Evolutionary conservation across 2,888 invertebrate species (phyloP), one percentile per base, ranked within the genome.

Genomic region (Penaeus monodon): DNA sequence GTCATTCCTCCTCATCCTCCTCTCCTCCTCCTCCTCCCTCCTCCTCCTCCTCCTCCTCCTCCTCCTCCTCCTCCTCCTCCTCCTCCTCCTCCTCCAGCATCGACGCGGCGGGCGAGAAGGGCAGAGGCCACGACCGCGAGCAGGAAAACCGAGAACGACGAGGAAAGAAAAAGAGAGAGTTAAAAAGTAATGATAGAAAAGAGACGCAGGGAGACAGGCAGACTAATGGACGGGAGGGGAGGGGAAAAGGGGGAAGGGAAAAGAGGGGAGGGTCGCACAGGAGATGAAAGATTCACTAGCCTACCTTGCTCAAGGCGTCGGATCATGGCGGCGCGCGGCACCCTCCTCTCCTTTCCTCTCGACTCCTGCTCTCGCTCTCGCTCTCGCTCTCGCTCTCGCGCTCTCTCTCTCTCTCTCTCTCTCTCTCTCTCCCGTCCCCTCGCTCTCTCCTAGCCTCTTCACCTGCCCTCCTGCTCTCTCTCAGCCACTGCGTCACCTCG

Each of bases 341-440:
- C 29, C 73, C 33, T 14, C 73, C 33, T 49, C 49, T 22, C 78
- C 63, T n/a, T 22, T 57, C 17, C 33, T 33, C 33, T 33, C 33
- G 1, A 1, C 3, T 3, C 3, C 33, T 33, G 2, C 3, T 3
- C 3, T 3, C 3, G 2, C 3, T 3, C 3, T 3, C 33, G 1
- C 78, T 24, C 78, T 49, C 78, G 44, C 57, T 49, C 57, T 57
- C 57, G 12, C 57, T 78, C 78, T 78, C 78, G 1, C 78, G 1
- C 78, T 49, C 38, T 33, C 78, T 78, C 78, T 17, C 27, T 2
- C 27, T 27, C 27, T 63, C 63, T 63, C 63, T 63, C 63, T 63
- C 63, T 63, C 33, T 33, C 33, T 33, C 33, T 33, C 33, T 33
- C 33, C 33, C 33, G 33, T 33, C 33, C 33, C 33, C 33, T 33